Conservation (phyloP, 1,140 invertebrate genomes). For the Diorhabda elongata region DNA sequence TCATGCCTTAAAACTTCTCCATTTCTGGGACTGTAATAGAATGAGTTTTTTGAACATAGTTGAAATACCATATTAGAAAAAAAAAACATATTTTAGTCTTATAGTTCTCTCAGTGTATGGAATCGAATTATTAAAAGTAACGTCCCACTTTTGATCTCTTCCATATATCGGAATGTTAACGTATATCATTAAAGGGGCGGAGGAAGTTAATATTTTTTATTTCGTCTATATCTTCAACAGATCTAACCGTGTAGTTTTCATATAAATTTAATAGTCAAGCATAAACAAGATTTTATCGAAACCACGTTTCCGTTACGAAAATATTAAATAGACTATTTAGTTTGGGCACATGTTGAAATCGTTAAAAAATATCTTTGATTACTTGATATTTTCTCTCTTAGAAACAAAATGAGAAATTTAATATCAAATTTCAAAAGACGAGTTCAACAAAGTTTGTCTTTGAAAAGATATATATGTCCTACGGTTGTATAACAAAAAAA, state of each 20-base stretch:
- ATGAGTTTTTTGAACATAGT: no score
- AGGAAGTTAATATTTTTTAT: neutral
- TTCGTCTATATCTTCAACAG: neutral
- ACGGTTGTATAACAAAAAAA: no score
- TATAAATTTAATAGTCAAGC: constrained; percentile 1
- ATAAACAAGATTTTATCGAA: constrained; percentile 3
- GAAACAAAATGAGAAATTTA: no score
- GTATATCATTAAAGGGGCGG: constrained; percentile 1
- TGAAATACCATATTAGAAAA: no score
- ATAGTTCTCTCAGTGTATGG: no score
- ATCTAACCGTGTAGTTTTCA: neutral
- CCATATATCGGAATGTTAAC: neutral
- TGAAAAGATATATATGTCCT: no score
- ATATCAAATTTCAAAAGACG: no score
- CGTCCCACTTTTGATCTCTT: neutral
- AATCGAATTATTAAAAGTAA: neutral
- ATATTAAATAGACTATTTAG: neutral
- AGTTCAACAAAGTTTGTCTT: no score
- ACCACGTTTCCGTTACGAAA: constrained; percentile 2
- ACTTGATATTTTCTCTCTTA: no score
- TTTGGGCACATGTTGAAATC: neutral
- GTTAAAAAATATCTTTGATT: neutral
- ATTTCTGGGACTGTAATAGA: no score
- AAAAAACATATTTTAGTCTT: no score
- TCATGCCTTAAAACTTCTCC: no score